Evolutionary conservation across 2,113 vertebrate genomes (phyloP), one percentile per base, ranked within the genome.

Genomic region (Xiphias gladius): DNA sequence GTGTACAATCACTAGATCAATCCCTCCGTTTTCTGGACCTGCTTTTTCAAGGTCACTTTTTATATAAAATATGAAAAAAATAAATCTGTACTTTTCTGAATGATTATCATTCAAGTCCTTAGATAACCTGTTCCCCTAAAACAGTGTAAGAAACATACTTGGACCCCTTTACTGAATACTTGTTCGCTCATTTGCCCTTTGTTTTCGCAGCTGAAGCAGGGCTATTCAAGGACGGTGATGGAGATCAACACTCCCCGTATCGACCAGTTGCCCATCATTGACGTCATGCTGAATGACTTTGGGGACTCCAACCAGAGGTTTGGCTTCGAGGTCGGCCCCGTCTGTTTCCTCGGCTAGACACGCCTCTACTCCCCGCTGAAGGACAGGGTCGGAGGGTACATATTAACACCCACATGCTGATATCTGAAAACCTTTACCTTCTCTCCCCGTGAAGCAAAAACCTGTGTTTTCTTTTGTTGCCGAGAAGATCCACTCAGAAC

Each of bases 221-320:
- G 98, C 80, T 98, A 97, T 46, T 96, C 94, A 69, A 97, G 96
- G 94, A 97, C 98, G 0, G 96, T 99, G 91, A 89, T 99, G 76
- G 98, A 99, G 96, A 97, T 99, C 94, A 97, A 97, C 92, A 99
- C 98, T 14, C 98, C 97, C n/a, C 98, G 97, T 94, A 97, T 99
- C 87, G 97, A 99, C 92, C 98, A 99, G 95, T 94, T 99, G 74
- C 98, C 98, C 84, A 96, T 99, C 88, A 97, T 99, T 70, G 98
- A 99, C 86, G 96, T 99, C 91, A 99, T 99, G 98, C 96, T 99
- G 92, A 99, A 97, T 96, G 98, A 99, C 96, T 99, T 99, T 95
- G 98, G 98, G 80, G 97, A 98, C 75, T 96, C 97, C 88, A 98
- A 97, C 94, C 98, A 99, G 95, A 97, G 98, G 92, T 99, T 99